These are phyloP conservation scores for Arrhamphus sclerolepis DNA, from an alignment of 2,797 vertebrate genomes.

Conservation along the genomic window DNA sequence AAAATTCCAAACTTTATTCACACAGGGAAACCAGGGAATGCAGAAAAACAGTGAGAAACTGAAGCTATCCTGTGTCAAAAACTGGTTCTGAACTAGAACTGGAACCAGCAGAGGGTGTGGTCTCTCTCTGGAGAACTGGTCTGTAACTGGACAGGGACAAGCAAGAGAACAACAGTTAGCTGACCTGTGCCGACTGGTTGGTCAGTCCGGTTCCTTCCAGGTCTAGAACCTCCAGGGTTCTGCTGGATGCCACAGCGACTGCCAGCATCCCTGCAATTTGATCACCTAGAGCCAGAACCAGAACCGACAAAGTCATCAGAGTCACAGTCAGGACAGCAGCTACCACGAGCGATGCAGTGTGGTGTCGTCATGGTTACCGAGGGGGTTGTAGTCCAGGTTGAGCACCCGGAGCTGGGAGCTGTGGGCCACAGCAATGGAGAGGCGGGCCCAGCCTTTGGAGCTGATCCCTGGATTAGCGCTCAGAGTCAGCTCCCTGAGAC, in stretches of 20 bases:
- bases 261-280: constrained; percentile 91
- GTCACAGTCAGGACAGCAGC: not conserved
- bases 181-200: constrained; percentile 84
- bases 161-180: not conserved
- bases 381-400: constrained; percentile 95
- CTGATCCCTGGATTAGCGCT: constrained; percentile 94
- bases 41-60: too few species aligned
- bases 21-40: too few species aligned
- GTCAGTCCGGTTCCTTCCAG: constrained; percentile 94
- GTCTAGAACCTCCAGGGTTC: constrained; percentile 93
- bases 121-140: too few species aligned
- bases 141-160: not conserved
- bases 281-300: constrained; percentile 81
- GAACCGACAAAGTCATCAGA: not conserved
- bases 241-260: constrained; percentile 93
- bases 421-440: constrained; percentile 93
- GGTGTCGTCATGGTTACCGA: constrained; percentile 79
- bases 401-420: constrained; percentile 94
- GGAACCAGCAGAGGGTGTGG: too few species aligned
- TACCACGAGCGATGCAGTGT: too few species aligned
- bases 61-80: too few species aligned
- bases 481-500: constrained; percentile 92
- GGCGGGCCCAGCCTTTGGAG: constrained; percentile 90
- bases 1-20: too few species aligned
- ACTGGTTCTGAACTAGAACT: too few species aligned